These are phyloP conservation scores for Onychostruthus taczanowskii DNA, from an alignment of 2,113 vertebrate genomes.

Conservation along the genomic window DNA sequence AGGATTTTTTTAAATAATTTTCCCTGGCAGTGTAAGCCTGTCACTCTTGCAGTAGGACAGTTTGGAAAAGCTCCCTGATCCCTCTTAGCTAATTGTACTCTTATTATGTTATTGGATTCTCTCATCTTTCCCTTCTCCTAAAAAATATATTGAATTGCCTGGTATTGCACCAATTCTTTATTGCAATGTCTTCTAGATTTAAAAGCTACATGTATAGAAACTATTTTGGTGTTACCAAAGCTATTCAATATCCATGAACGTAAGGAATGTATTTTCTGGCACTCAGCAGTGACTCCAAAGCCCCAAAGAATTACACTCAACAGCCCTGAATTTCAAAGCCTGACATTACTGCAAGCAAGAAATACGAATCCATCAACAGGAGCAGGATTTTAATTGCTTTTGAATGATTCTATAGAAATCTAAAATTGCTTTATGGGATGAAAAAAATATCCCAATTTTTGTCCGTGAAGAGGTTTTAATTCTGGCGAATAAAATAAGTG, in stretches of 20 bases:
- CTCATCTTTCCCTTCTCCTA: background rate
- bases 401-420: constrained; percentile 39
- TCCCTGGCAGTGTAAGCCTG: background rate
- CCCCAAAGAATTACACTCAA: constrained; percentile 27
- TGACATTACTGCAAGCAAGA: background rate
- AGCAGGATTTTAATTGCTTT: constrained; percentile 35
- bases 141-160: background rate
- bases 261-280: background rate
- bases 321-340: constrained; percentile 35
- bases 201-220: background rate
- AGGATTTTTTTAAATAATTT: background rate
- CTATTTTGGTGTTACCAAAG: background rate
- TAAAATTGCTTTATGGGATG: constrained; percentile 8
- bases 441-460: background rate
- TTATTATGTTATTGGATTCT: background rate
- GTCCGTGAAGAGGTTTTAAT: constrained; percentile 39
- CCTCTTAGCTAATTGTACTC: background rate
- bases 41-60: background rate
- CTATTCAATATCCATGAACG: background rate
- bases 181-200: background rate
- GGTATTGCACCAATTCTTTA: background rate
- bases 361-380: constrained; percentile 39
- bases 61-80: background rate
- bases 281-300: constrained; percentile 13
- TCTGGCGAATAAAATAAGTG: background rate